Percentiles rank a stretch among this genome's conserved stretches.
phyloP scores from a whole-genome alignment of 2,888 invertebrate species.

The Abrostola tripartita region DNA sequence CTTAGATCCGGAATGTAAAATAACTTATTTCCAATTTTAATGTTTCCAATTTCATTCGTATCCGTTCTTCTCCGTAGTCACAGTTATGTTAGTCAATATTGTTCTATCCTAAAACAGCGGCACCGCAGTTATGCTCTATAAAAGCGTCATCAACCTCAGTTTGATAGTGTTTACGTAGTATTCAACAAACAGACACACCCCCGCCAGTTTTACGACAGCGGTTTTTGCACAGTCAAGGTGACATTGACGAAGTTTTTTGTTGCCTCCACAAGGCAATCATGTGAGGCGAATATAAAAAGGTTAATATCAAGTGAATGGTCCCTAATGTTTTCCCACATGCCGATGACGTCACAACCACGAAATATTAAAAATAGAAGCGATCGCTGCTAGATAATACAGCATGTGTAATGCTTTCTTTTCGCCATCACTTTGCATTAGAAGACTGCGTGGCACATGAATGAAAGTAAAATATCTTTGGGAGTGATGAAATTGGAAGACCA shows the following conservation, averaged over 20 bases:
- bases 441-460: conserved; percentile 42
- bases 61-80: not conserved
- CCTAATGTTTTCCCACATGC: not conserved
- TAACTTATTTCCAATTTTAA: not conserved
- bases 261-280: conserved; percentile 12
- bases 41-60: not conserved
- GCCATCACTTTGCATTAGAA: not conserved
- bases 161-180: conserved; percentile 36
- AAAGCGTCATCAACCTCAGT: conserved; percentile 40
- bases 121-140: conserved; percentile 18
- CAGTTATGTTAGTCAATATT: not conserved
- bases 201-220: conserved; percentile 36
- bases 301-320: not conserved
- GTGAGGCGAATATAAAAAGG: conserved; percentile 6
- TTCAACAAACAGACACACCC: conserved; percentile 39
- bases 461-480: conserved; percentile 38
- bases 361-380: conserved; percentile 4
- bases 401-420: conserved; percentile 1
- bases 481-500: conserved; percentile 31
- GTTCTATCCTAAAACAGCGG: conserved; percentile 17
- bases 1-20: not conserved
- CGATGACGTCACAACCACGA: not conserved
- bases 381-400: not conserved
- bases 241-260: conserved; percentile 32
- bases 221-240: conserved; percentile 45